A percentile compares a stretch with the other conserved stretches of the same genome.
Conservation (phyloP, 2,113 vertebrate genomes). For the Petrocephalus zakoni region DNA sequence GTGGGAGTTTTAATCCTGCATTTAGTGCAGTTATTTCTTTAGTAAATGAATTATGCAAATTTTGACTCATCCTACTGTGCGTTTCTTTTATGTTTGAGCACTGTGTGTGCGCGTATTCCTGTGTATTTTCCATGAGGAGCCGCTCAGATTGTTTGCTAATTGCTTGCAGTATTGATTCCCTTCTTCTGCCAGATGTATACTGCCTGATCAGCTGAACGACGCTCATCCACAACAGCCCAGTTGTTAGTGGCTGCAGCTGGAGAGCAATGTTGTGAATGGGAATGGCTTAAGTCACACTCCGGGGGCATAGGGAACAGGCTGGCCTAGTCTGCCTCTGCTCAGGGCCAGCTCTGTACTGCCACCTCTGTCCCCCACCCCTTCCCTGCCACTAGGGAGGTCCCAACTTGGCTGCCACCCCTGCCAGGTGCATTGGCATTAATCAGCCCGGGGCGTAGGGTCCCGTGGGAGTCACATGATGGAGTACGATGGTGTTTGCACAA, state of each 20-base stretch:
- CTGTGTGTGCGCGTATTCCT: background rate
- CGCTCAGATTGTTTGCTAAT: conserved; percentile 50
- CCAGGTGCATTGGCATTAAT: conserved; percentile 68
- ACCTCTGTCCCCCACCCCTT: conserved; percentile 21
- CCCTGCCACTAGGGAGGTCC: conserved; percentile 56
- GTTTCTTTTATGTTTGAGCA: background rate
- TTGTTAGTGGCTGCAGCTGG: background rate
- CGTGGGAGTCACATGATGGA: conserved; percentile 67
- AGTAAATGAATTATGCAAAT: conserved; percentile 9
- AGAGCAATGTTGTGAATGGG: background rate
- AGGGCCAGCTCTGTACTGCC: background rate
- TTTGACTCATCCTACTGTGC: background rate
- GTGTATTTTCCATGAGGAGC: conserved; percentile 28
- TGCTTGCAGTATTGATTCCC: conserved; percentile 55
- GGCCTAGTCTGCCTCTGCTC: background rate
- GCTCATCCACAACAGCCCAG: conserved; percentile 21
- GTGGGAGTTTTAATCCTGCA: background rate
- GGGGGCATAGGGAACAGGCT: conserved; percentile 20
- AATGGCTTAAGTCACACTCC: background rate
- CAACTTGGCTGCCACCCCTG: conserved; percentile 60
- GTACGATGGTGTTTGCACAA: conserved; percentile 74
- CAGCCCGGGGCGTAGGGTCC: conserved; percentile 62
- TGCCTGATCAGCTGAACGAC: conserved; percentile 35
- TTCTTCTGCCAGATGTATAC: conserved; percentile 53
- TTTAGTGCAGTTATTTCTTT: background rate